Conservation (phyloP, 2,113 vertebrate species). For the Tretioscincus oriximinensis region DNA sequence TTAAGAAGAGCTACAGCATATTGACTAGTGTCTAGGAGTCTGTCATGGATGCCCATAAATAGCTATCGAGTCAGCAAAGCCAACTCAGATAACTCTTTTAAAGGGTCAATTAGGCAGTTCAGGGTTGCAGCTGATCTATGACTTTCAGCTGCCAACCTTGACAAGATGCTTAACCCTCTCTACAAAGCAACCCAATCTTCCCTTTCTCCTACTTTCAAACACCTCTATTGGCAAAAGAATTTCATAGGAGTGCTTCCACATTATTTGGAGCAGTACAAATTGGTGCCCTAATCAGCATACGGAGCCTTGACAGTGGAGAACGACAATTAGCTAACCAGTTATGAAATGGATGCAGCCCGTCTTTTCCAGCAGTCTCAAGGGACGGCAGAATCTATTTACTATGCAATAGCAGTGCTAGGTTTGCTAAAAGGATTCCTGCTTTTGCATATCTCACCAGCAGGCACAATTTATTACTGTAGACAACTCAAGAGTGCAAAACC, state of each 20-base stretch:
- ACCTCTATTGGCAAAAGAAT: slow-evolving; percentile 9
- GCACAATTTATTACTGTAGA: slow-evolving; percentile 42
- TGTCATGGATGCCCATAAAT: slow-evolving; percentile 36
- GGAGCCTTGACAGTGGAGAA: slow-evolving; percentile 37
- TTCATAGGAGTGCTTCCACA: slow-evolving; percentile 47
- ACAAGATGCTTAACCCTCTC: slow-evolving; percentile 19
- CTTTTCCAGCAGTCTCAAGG: slow-evolving; percentile 22
- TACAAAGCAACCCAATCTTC: slow-evolving; percentile 37
- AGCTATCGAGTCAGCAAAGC: slow-evolving; percentile 50
- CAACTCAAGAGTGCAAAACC: neutral
- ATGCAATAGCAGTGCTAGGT: slow-evolving; percentile 51
- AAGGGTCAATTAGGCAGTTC: slow-evolving; percentile 47
- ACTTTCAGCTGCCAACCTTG: slow-evolving; percentile 22
- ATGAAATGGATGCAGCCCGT: slow-evolving; percentile 34
- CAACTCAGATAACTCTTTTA: slow-evolving; percentile 35
- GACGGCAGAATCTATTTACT: slow-evolving; percentile 32
- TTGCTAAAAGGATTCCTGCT: slow-evolving; percentile 46
- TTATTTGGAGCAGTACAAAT: slow-evolving; percentile 56
- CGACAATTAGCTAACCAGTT: slow-evolving; percentile 20
- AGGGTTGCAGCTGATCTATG: slow-evolving; percentile 47
- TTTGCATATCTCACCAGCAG: slow-evolving; percentile 2
- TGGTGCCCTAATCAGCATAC: slow-evolving; percentile 51
- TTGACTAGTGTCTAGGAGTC: slow-evolving; percentile 46
- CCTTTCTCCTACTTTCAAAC: neutral
- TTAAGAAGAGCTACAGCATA: slow-evolving; percentile 27